These are phyloP conservation scores for Patella pellucida DNA, from an alignment of 2,888 invertebrate genomes.

Conservation along the genomic window DNA sequence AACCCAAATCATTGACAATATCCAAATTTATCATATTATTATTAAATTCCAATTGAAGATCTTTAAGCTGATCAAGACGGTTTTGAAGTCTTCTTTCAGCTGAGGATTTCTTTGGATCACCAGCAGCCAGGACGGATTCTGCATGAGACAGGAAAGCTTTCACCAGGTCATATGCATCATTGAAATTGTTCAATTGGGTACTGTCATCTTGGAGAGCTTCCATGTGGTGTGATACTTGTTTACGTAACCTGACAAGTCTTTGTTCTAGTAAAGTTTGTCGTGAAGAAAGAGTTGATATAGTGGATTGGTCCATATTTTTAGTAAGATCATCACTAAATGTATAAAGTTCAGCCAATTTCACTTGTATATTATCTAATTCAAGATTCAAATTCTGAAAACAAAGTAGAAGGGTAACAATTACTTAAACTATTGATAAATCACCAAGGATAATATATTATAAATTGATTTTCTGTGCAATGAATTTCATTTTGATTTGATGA, in stretches of 20 bases:
- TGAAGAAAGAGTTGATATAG: constrained; percentile 58
- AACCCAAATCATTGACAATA: constrained; percentile 63
- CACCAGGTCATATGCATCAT: constrained; percentile 52
- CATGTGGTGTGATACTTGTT: constrained; percentile 54
- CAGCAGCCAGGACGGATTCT: constrained; percentile 46
- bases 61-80: constrained; percentile 53
- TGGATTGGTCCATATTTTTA: constrained; percentile 59
- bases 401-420: constrained; percentile 13
- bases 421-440: too few species aligned
- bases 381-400: constrained; percentile 55
- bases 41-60: constrained; percentile 56
- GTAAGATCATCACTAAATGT: constrained; percentile 59
- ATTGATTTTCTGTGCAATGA: too few species aligned
- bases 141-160: constrained; percentile 56
- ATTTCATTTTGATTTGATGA: too few species aligned
- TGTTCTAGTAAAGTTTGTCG: constrained; percentile 61
- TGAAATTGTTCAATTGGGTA: constrained; percentile 53
- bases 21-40: constrained; percentile 56
- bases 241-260: constrained; percentile 54
- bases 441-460: too few species aligned
- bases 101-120: constrained; percentile 55
- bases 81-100: constrained; percentile 50
- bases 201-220: constrained; percentile 51
- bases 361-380: constrained; percentile 59
- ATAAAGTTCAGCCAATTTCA: constrained; percentile 72